These are phyloP conservation scores for Rhopalosiphum padi DNA, from an alignment of 1,140 invertebrate genomes.

Conservation along the genomic window DNA sequence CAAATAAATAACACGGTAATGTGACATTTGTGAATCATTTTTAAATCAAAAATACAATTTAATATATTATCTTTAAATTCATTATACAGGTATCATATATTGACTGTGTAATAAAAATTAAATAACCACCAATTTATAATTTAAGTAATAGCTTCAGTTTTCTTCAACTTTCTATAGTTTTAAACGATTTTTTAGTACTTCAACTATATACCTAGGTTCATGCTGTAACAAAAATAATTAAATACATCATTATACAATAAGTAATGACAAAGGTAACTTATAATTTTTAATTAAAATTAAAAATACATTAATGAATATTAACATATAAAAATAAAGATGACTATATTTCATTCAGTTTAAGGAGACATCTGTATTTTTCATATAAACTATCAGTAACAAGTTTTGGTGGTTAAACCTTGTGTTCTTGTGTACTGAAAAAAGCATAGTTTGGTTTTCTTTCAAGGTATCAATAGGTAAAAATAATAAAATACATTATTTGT, in stretches of 20 bases:
- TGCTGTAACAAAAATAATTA: conserved; percentile 30
- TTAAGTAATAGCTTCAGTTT: neutral
- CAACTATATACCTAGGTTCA: conserved; percentile 34
- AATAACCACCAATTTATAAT: neutral
- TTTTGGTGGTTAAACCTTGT: neutral
- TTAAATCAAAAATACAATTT: neutral
- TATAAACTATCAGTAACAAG: no score
- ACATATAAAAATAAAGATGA: neutral
- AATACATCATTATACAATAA: neutral
- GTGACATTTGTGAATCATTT: neutral
- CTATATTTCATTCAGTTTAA: neutral
- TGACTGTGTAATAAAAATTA: neutral
- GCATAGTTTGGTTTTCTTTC: neutral
- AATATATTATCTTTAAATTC: neutral
- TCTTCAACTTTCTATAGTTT: neutral
- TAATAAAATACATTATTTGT: neutral
- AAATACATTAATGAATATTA: neutral
- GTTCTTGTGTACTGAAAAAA: neutral
- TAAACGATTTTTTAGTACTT: conserved; percentile 36
- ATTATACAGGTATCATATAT: neutral
- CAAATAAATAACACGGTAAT: neutral
- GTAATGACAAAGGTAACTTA: neutral
- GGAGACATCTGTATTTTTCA: neutral
- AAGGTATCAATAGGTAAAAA: neutral
- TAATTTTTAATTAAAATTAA: neutral